Percentiles rank a stretch among this genome's conserved stretches.
These are phyloP conservation scores for Oreortyx pictus DNA, from an alignment of 2,797 vertebrate species.

Conservation along the genomic window DNA sequence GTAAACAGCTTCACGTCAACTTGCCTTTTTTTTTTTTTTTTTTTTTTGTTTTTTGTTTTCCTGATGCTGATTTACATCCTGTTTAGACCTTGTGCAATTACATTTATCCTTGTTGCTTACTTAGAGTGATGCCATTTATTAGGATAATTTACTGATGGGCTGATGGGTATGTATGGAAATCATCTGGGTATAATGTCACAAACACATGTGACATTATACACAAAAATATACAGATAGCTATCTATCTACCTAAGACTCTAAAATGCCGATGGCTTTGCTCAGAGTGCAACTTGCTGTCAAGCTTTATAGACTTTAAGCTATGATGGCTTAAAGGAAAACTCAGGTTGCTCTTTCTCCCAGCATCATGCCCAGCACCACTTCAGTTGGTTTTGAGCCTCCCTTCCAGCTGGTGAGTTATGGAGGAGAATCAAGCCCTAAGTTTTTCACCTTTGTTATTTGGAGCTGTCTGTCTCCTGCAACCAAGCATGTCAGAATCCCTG, in stretches of 20 bases:
- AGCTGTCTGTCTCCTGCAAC: not conserved
- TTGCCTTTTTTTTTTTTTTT: not conserved
- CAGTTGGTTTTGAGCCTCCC: not conserved
- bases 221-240: conserved; percentile 19
- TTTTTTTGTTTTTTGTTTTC: not conserved
- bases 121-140: conserved; percentile 47
- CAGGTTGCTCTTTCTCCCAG: not conserved
- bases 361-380: not conserved
- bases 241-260: conserved; percentile 36
- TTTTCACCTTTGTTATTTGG: not conserved
- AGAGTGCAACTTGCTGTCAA: not conserved
- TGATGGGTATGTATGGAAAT: conserved; percentile 44
- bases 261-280: conserved; percentile 41
- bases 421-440: not conserved
- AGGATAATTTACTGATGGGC: conserved; percentile 56
- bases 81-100: conserved; percentile 59
- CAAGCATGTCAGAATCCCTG: no score
- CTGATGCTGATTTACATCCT: conserved; percentile 58
- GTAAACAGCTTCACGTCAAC: conserved; percentile 61
- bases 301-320: conserved; percentile 13
- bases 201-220: conserved; percentile 22
- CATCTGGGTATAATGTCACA: conserved; percentile 33
- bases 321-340: conserved; percentile 14
- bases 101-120: conserved; percentile 51
- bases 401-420: not conserved